Conservation (phyloP, 2,113 vertebrate genomes). For the Rynchops niger region DNA sequence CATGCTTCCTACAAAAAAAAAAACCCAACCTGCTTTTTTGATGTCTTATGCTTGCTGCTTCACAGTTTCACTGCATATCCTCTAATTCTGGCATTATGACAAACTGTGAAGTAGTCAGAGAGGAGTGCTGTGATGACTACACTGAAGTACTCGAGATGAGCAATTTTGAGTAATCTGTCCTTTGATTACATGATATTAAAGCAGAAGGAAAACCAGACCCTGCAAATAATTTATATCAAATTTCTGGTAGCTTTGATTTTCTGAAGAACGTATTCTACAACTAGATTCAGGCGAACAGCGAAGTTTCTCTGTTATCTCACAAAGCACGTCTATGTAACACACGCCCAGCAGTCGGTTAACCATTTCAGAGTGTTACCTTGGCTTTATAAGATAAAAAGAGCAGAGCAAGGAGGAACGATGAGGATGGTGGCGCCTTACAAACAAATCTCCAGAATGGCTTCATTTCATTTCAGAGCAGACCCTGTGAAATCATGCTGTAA, state of each 20-base stretch:
- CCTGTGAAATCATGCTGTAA: not conserved
- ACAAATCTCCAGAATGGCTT: not conserved
- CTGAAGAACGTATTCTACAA: not conserved
- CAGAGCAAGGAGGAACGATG: not conserved
- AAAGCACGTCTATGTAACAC: not conserved
- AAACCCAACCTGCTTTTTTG: accelerated
- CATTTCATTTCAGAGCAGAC: not conserved
- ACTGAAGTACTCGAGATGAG: slow-evolving; percentile 7
- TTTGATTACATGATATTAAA: slow-evolving; percentile 37
- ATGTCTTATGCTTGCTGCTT: not conserved
- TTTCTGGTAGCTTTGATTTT: slow-evolving; percentile 2
- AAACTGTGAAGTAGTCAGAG: slow-evolving; percentile 7
- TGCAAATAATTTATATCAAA: slow-evolving; percentile 21
- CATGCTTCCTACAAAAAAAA: not conserved
- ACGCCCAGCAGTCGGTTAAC: not conserved
- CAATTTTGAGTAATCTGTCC: slow-evolving; percentile 45
- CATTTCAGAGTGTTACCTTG: not conserved
- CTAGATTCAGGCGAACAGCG: not conserved
- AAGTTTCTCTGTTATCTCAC: not conserved
- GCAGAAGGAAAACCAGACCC: slow-evolving; percentile 6
- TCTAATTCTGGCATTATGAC: not conserved
- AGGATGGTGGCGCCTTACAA: not conserved
- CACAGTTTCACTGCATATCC: not conserved
- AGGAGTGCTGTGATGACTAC: not conserved
- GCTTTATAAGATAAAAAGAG: not conserved